Conservation (phyloP, 2,113 vertebrate genomes). For the Clinocottus analis region DNA sequence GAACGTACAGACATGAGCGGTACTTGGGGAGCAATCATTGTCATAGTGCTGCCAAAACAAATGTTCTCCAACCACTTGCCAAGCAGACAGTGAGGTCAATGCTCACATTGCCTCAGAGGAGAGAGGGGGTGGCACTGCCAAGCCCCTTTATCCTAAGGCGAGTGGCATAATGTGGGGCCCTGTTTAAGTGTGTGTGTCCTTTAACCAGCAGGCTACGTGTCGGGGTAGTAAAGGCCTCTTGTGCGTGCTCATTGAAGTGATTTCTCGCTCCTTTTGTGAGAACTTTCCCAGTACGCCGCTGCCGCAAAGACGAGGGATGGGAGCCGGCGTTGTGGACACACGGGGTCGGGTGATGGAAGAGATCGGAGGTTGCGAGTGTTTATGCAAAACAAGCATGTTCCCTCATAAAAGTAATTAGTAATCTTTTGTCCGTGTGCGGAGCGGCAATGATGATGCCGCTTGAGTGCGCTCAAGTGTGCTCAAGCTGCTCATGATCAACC, state of each 20-base stretch:
- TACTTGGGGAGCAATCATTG: constrained; percentile 51
- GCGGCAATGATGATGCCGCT: constrained; percentile 16
- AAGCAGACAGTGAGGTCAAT: constrained; percentile 58
- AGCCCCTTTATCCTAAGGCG: constrained; percentile 17
- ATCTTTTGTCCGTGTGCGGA: constrained; percentile 49
- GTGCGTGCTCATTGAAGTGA: constrained; percentile 45
- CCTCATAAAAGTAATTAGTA: constrained; percentile 63
- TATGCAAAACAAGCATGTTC: constrained; percentile 45
- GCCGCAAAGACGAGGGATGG: background rate
- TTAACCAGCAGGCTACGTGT: constrained; percentile 8
- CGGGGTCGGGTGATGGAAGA: background rate
- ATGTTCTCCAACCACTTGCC: constrained; percentile 44
- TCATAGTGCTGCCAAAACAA: constrained; percentile 63
- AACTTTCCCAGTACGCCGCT: background rate
- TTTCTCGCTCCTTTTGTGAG: constrained; percentile 17
- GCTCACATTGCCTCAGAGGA: constrained; percentile 26
- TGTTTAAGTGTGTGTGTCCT: constrained; percentile 15
- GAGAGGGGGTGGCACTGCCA: constrained; percentile 19
- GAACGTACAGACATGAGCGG: constrained; percentile 12
- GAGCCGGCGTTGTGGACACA: background rate
- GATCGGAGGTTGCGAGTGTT: constrained; percentile 45
- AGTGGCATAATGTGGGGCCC: constrained; percentile 18
- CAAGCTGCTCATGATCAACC: constrained; percentile 45
- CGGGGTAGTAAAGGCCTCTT: constrained; percentile 35
- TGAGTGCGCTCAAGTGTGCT: constrained; percentile 53